phyloP scores from a whole-genome alignment of 92 coral and sea anemone species.

The Muricea muricata region DNA sequence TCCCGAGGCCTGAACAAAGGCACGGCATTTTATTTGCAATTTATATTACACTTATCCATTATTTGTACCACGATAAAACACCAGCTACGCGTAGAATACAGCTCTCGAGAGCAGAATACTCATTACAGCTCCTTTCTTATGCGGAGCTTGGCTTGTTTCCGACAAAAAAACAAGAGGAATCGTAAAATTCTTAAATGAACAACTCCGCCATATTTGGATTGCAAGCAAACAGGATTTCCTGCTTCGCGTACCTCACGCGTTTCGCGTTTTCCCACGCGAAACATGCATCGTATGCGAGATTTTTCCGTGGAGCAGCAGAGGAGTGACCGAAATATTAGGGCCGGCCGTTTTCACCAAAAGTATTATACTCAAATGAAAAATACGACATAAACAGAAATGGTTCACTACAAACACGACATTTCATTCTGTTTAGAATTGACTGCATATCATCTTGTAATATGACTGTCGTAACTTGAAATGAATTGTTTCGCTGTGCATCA shows the following conservation, averaged over 20 bases:
- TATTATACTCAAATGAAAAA: no score
- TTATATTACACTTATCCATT: slow-evolving; percentile 36
- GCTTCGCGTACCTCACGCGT: not conserved
- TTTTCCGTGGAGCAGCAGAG: not conserved
- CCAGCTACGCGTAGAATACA: not conserved
- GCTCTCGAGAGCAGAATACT: not conserved
- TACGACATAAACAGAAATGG: no score
- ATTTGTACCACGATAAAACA: not conserved
- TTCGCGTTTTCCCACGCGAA: not conserved
- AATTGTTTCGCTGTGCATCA: no score
- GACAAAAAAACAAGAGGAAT: not conserved
- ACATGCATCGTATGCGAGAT: not conserved
- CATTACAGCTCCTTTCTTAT: not conserved
- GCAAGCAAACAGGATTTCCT: slow-evolving; percentile 41
- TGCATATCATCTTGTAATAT: no score
- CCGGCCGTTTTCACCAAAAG: not conserved
- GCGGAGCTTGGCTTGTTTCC: not conserved
- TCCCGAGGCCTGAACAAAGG: not conserved
- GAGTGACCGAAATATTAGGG: not conserved
- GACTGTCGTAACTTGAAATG: no score
- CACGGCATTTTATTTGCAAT: not conserved
- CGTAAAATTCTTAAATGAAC: slow-evolving; percentile 29
- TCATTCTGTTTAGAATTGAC: no score
- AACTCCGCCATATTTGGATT: slow-evolving; percentile 48
- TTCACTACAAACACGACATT: no score